A percentile compares a stretch with the other conserved stretches of the same genome.
Evolutionary conservation across 2,113 vertebrate genomes (phyloP).

Genomic region (Vidua chalybeata): DNA sequence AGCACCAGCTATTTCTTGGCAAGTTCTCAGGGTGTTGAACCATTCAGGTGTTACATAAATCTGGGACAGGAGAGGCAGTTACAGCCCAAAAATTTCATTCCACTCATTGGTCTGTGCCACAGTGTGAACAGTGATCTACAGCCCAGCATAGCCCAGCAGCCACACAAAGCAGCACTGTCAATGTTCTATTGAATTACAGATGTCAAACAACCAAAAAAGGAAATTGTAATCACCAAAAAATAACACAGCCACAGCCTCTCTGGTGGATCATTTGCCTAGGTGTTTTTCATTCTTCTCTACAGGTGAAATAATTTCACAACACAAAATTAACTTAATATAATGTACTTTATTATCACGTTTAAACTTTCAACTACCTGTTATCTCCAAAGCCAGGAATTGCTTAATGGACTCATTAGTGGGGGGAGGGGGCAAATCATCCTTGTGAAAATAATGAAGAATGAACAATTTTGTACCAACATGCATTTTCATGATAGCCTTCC

Average conservation of each 20-base stretch:
- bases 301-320: neutral
- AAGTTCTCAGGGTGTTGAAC: neutral
- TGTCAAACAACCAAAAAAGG: neutral
- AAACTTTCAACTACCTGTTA: neutral
- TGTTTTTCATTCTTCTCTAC: neutral
- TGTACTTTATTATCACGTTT: neutral
- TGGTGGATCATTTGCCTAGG: neutral
- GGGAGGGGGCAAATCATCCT: rapidly evolving
- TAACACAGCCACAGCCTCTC: too few species aligned
- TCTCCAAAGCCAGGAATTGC: neutral
- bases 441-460: constrained; percentile 16
- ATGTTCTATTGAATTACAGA: neutral
- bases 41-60: neutral
- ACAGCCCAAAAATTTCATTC: neutral
- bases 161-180: neutral
- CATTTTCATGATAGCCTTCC: neutral
- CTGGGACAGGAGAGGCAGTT: neutral
- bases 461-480: neutral
- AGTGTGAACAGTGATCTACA: neutral
- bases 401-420: neutral
- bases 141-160: neutral
- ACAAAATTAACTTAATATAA: neutral
- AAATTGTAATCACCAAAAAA: neutral
- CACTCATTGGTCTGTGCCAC: too few species aligned
- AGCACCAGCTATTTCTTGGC: neutral